Percentiles rank a stretch among this genome's conserved stretches.
These are phyloP conservation scores for Torymus tubicola DNA, from an alignment of 2,888 invertebrate genomes.

Conservation along the genomic window DNA sequence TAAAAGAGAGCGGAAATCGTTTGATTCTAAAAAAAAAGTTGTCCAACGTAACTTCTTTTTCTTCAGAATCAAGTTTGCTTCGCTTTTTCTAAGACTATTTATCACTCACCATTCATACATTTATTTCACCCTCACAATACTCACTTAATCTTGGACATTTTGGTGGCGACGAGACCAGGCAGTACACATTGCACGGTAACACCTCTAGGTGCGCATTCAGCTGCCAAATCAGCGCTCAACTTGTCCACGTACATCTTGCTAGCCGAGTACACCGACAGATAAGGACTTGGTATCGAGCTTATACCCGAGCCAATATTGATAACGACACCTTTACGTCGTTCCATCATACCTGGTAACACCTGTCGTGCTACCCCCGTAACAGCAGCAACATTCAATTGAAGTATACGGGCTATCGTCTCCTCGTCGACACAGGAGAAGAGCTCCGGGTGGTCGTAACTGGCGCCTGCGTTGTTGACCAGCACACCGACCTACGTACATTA, in stretches of 20 bases:
- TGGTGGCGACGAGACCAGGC: constrained; percentile 94
- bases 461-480: constrained; percentile 83
- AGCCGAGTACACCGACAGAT: constrained; percentile 91
- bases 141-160: constrained; percentile 88
- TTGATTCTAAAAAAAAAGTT: no score
- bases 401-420: constrained; percentile 70
- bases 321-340: constrained; percentile 88
- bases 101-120: no score
- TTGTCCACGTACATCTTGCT: constrained; percentile 93
- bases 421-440: constrained; percentile 73
- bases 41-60: no score
- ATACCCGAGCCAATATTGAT: constrained; percentile 94
- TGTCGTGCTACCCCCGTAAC: constrained; percentile 80
- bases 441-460: constrained; percentile 82
- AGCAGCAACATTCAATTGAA: constrained; percentile 78
- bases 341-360: constrained; percentile 90
- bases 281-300: constrained; percentile 87
- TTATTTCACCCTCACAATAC: constrained; percentile 33
- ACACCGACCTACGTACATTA: constrained; percentile 68
- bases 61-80: no score
- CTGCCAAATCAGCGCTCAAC: constrained; percentile 85
- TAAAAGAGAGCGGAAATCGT: no score
- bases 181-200: constrained; percentile 88
- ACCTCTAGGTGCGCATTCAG: constrained; percentile 85
- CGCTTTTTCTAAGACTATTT: no score